Evolutionary conservation across 2,888 invertebrate genomes (phyloP).

Genomic region (Caenorhabditis sulstoni): DNA sequence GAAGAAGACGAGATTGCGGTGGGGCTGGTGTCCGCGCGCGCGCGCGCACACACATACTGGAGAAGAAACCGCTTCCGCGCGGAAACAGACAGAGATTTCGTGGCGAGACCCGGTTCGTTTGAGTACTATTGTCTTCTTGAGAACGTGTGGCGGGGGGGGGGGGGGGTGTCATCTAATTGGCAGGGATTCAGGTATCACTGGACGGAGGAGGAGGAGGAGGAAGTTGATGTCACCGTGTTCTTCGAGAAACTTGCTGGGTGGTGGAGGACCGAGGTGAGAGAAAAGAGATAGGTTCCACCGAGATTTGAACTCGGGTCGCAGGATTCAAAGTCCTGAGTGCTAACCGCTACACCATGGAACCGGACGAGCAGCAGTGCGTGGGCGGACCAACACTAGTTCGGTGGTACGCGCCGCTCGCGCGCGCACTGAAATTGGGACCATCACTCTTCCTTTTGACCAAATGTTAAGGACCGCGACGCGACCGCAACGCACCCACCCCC

Average conservation of each 20-base stretch:
- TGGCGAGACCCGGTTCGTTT: neutral
- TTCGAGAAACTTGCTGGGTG: neutral
- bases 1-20: neutral
- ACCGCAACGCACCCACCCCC: no score
- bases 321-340: constrained; percentile 73
- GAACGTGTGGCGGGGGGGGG: neutral
- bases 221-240: constrained; percentile 11
- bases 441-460: no score
- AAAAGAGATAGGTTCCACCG: constrained; percentile 69
- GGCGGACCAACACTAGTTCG: no score
- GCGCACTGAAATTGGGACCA: no score
- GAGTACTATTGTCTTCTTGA: neutral
- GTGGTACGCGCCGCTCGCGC: no score
- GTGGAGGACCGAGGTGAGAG: neutral
- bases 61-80: constrained; percentile 11
- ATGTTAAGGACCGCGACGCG: no score
- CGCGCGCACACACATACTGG: no score
- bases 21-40: no score
- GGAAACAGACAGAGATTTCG: no score
- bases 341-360: constrained; percentile 74
- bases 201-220: constrained; percentile 4
- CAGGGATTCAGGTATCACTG: neutral
- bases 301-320: constrained; percentile 73
- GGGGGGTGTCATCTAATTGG: constrained; percentile 2
- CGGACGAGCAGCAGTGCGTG: constrained; percentile 20